These are phyloP conservation scores for Cyclopterus lumpus DNA, from an alignment of 2,797 vertebrate genomes.

Conservation along the genomic window DNA sequence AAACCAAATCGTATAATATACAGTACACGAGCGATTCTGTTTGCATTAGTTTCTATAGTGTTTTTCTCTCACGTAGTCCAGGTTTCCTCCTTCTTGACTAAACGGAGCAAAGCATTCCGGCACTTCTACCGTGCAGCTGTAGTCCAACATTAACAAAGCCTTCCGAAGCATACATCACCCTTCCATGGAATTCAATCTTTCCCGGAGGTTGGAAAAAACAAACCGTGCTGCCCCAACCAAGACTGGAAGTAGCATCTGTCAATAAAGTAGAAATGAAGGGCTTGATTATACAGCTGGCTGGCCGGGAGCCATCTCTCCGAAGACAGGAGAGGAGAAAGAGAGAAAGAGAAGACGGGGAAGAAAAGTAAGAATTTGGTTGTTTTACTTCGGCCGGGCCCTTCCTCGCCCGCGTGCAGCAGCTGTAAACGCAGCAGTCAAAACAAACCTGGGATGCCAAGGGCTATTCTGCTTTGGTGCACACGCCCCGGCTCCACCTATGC, in stretches of 20 bases:
- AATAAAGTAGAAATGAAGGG: constrained; percentile 82
- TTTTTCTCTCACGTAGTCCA: constrained; percentile 28
- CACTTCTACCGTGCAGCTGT: constrained; percentile 56
- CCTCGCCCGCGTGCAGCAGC: constrained; percentile 74
- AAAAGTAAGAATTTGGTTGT: constrained; percentile 77
- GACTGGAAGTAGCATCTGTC: constrained; percentile 83
- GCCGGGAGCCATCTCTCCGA: constrained; percentile 71
- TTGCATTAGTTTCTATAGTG: constrained; percentile 11
- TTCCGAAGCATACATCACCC: constrained; percentile 69
- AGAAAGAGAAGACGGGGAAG: constrained; percentile 48
- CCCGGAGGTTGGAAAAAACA: constrained; percentile 76
- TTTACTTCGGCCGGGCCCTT: constrained; percentile 76
- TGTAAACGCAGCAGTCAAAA: constrained; percentile 77
- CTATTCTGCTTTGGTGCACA: constrained; percentile 74
- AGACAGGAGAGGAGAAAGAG: constrained; percentile 61
- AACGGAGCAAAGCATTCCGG: constrained; percentile 50
- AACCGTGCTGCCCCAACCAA: constrained; percentile 68
- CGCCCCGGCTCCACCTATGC: constrained; percentile 64
- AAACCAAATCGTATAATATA: background rate
- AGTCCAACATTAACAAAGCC: constrained; percentile 78
- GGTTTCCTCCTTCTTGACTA: constrained; percentile 52
- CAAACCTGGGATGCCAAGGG: constrained; percentile 75
- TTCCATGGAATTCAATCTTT: constrained; percentile 73
- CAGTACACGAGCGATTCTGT: background rate
- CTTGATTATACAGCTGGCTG: constrained; percentile 85